phyloP scores from a whole-genome alignment of 2,888 invertebrate genomes.

The Belgica antarctica region DNA sequence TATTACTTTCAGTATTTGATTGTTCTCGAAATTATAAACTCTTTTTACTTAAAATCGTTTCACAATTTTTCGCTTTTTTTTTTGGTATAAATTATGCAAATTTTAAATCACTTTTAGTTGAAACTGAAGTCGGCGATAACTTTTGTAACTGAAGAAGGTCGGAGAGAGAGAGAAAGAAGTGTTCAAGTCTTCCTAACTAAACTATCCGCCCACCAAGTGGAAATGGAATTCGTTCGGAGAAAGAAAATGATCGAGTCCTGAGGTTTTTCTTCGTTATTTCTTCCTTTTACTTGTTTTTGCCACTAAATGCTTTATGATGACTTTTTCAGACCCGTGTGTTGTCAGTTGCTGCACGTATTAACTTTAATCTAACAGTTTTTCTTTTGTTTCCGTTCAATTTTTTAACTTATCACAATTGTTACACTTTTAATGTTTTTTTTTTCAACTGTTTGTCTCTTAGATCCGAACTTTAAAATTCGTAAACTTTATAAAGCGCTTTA shows the following conservation, averaged over 20 bases:
- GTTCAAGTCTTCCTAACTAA: neutral
- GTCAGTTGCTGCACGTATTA: slow-evolving; percentile 26
- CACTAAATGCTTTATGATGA: slow-evolving; percentile 42
- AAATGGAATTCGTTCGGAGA: neutral
- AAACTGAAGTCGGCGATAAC: no score
- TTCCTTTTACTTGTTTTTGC: slow-evolving; percentile 25
- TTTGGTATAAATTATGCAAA: slow-evolving; percentile 38
- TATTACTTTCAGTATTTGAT: no score
- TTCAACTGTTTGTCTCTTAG: slow-evolving; percentile 31
- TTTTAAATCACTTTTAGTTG: slow-evolving; percentile 1
- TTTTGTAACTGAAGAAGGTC: no score
- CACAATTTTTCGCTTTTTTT: slow-evolving; percentile 20
- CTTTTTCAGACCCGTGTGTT: slow-evolving; percentile 42
- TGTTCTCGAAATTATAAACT: slow-evolving; percentile 27
- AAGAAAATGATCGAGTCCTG: slow-evolving; percentile 33
- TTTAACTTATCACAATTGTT: slow-evolving; percentile 42
- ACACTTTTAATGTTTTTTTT: slow-evolving; percentile 30
- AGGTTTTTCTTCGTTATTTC: slow-evolving; percentile 15
- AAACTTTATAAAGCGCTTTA: slow-evolving; percentile 40
- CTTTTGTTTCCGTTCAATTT: neutral
- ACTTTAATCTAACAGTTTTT: slow-evolving; percentile 34
- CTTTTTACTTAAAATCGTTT: slow-evolving; percentile 14
- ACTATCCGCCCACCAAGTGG: neutral
- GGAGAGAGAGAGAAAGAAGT: neutral
- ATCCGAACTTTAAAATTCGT: slow-evolving; percentile 39